phyloP scores from a whole-genome alignment of 2,888 invertebrate genomes.

The Laspeyria flexula region DNA sequence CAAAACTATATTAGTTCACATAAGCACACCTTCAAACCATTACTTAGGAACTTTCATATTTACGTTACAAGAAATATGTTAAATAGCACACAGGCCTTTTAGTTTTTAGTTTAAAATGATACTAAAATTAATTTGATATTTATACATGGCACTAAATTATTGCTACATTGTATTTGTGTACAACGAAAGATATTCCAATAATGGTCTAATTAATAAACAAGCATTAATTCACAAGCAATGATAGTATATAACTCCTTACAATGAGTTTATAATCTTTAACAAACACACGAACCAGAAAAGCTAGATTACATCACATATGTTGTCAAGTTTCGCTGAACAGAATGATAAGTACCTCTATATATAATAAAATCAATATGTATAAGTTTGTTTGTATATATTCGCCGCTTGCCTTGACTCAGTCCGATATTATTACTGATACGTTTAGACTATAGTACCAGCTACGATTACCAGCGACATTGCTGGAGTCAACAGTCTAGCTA shows the following conservation, averaged over 20 bases:
- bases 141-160: slow-evolving; percentile 18
- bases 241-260: too few species aligned
- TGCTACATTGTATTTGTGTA: too few species aligned
- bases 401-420: slow-evolving; percentile 23
- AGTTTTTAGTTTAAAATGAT: background rate
- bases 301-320: too few species aligned
- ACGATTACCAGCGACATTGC: background rate
- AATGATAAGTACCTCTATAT: slow-evolving; percentile 4
- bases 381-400: slow-evolving; percentile 27
- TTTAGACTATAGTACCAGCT: slow-evolving; percentile 19
- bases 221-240: too few species aligned
- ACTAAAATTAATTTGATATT: slow-evolving; percentile 1
- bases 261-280: too few species aligned
- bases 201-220: too few species aligned
- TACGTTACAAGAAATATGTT: background rate
- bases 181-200: too few species aligned
- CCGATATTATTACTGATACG: slow-evolving; percentile 33
- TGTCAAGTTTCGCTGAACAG: slow-evolving; percentile 2
- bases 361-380: slow-evolving; percentile 12
- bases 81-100: background rate
- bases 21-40: too few species aligned
- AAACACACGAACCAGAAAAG: too few species aligned
- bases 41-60: background rate
- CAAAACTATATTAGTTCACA: background rate
- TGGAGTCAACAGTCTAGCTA: too few species aligned